Evolutionary conservation across 2,113 vertebrate genomes (phyloP).

Genomic region (Smithornis capensis): DNA sequence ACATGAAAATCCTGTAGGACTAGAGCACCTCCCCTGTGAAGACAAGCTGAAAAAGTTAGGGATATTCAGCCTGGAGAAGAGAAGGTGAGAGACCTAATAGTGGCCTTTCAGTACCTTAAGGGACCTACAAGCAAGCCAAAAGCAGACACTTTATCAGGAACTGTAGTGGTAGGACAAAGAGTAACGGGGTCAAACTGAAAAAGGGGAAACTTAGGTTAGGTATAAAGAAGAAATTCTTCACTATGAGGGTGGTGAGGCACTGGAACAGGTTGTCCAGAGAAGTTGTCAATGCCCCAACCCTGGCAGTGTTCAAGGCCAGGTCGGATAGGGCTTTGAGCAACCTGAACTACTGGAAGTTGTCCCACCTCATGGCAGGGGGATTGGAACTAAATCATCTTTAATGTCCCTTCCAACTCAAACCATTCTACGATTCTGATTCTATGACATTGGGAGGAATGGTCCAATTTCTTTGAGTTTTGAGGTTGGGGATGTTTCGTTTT

Average conservation of each 20-base stretch:
- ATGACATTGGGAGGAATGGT: not conserved
- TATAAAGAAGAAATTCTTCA: not conserved
- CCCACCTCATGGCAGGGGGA: not conserved
- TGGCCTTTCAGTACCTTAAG: not conserved
- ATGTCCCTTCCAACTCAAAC: not conserved
- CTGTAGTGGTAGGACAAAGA: not conserved
- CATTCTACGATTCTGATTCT: not conserved
- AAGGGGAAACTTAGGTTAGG: not conserved
- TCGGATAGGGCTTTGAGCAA: not conserved
- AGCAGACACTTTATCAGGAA: not conserved
- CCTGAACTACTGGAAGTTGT: accelerated
- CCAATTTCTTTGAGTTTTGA: not conserved
- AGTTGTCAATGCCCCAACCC: not conserved
- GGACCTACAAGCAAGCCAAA: not conserved
- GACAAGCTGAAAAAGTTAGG: not conserved
- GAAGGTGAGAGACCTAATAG: too few species aligned
- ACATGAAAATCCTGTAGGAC: not conserved
- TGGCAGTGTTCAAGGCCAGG: not conserved
- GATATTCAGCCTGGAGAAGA: not conserved
- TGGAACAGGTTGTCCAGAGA: not conserved
- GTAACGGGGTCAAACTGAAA: not conserved
- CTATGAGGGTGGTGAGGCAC: not conserved
- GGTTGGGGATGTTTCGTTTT: not conserved
- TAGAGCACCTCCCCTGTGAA: not conserved
- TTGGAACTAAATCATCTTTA: not conserved